These are phyloP conservation scores for Thymallus thymallus DNA, from an alignment of 2,113 vertebrate genomes.

Conservation along the genomic window DNA sequence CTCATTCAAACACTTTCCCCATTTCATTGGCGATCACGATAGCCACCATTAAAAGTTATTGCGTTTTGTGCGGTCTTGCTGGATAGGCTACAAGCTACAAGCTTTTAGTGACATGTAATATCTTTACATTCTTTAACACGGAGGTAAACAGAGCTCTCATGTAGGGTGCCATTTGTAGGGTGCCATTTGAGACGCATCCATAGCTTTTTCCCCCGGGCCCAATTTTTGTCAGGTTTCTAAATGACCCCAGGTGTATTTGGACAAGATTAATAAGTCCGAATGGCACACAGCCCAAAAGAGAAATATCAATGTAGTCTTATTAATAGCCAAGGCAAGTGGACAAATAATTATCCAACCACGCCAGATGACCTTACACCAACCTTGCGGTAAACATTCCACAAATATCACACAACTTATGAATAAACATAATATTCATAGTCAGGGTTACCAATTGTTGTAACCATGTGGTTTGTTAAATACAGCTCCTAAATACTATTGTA, in stretches of 20 bases:
- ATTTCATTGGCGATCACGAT: background rate
- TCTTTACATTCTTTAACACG: background rate
- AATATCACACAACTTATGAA: constrained; percentile 44
- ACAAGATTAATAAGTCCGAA: constrained; percentile 61
- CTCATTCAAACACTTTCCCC: background rate
- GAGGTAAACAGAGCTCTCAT: constrained; percentile 2
- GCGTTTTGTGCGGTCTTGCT: too few species aligned
- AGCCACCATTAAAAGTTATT: background rate
- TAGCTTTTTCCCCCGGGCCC: background rate
- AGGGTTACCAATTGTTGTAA: background rate
- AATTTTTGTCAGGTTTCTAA: constrained; percentile 53
- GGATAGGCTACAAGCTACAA: too few species aligned
- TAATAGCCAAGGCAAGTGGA: constrained; percentile 40
- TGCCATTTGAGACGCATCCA: too few species aligned
- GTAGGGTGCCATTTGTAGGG: too few species aligned
- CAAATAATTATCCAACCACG: constrained; percentile 57
- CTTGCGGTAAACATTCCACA: constrained; percentile 40
- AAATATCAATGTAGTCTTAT: constrained; percentile 40
- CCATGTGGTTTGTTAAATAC: background rate
- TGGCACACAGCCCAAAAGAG: constrained; percentile 52
- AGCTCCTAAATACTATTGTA: constrained; percentile 3
- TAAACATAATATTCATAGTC: constrained; percentile 44
- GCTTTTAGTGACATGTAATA: constrained; percentile 12
- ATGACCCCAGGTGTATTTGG: constrained; percentile 57
- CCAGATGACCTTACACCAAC: constrained; percentile 49